These are phyloP conservation scores for Empis livida DNA, from an alignment of 2,888 invertebrate species.

Conservation along the genomic window DNA sequence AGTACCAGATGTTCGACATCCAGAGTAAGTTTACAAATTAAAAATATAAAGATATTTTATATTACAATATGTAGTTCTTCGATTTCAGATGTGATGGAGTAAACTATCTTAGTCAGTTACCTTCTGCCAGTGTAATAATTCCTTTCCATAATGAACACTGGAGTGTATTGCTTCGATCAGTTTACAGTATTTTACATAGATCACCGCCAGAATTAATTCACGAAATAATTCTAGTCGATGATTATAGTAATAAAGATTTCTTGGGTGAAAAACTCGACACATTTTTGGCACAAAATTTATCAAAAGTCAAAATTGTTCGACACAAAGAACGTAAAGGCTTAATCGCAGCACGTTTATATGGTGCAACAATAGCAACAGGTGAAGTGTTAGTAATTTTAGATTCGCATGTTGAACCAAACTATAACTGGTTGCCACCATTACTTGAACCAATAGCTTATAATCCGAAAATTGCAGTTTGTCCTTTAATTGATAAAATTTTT, in stretches of 20 bases:
- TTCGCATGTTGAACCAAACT: constrained; percentile 82
- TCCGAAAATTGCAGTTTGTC: constrained; percentile 81
- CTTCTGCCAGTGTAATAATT: constrained; percentile 75
- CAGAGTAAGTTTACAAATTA: constrained; percentile 32
- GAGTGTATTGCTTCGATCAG: constrained; percentile 70
- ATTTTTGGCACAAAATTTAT: no score
- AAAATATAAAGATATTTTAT: no score
- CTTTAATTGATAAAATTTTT: constrained; percentile 94
- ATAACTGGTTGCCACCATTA: constrained; percentile 86
- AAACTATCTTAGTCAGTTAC: constrained; percentile 34
- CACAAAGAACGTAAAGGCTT: constrained; percentile 64
- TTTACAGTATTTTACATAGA: constrained; percentile 66
- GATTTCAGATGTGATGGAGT: constrained; percentile 25
- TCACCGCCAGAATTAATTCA: constrained; percentile 73
- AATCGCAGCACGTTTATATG: constrained; percentile 76
- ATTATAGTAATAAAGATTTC: no score
- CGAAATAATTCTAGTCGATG: constrained; percentile 78
- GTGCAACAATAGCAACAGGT: constrained; percentile 63
- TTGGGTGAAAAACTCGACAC: no score
- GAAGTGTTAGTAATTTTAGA: constrained; percentile 81
- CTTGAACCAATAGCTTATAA: constrained; percentile 80
- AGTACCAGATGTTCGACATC: constrained; percentile 61
- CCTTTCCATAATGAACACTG: constrained; percentile 93
- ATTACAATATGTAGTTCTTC: no score
- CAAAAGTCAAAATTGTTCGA: no score